Evolutionary conservation across 2,113 vertebrate species (phyloP), one percentile per base, ranked within the genome.

Genomic region (Gobiocypris rarus): DNA sequence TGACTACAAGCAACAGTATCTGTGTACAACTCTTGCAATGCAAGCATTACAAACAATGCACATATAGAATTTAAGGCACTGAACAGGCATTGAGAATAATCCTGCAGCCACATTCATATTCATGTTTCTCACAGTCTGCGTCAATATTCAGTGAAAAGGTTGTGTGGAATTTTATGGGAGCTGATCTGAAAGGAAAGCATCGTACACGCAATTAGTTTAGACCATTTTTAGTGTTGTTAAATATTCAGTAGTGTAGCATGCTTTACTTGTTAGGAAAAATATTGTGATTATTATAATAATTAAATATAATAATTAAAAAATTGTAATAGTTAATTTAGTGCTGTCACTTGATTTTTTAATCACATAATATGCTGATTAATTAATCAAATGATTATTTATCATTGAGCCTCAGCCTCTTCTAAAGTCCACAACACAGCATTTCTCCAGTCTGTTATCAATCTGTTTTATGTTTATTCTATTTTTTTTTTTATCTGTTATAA

Each of bases 11-110:
- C 89, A 69, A 89, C 89, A 88, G 83, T 63, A 86, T 91, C 91
- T 92, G 91, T 92, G 91, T 91, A 92, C 91, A 93, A 91, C 87
- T 86, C 88, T 87, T 87, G 90, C 90, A 88, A 89, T 84, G 56
- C 70, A 89, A 92, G 90, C 86, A 87, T 88, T 89, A 87, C 86
- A 89, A 93, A 87, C 38, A 80, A 88, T 85, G 92, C 84, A 74
- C 87, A 75, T 45, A 59, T 48, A 67, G 73, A 89, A 86, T 79
- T 54, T 48, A 50, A 71, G 28, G 76, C 77, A 74, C 28, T 56
- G 56, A 81, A 80, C 19, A 77, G 50, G 65, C 65, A 50, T 71
- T 73, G 59, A 58, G n/a, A 43, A 69, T 52, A 48, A 24, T 52
- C 11, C 89, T 43, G n/a, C 28, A 82, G 41, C 87, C 80, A 86